These are phyloP conservation scores for Lutraria lutraria DNA, from an alignment of 2,888 invertebrate genomes.

Conservation along the genomic window DNA sequence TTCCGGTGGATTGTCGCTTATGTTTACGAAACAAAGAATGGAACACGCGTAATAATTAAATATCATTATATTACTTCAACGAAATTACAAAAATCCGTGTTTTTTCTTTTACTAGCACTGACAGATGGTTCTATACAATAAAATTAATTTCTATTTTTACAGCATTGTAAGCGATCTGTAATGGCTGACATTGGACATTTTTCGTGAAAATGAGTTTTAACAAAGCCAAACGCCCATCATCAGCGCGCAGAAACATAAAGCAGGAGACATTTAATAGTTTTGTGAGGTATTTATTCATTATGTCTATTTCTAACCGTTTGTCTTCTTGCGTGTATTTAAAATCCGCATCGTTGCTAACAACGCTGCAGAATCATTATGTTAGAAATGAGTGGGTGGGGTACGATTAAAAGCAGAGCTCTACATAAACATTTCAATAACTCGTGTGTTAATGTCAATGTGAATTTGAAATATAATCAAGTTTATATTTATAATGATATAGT, in stretches of 20 bases:
- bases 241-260: conserved; percentile 82
- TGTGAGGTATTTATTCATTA: conserved; percentile 77
- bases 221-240: conserved; percentile 80
- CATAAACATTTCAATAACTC: too few species aligned
- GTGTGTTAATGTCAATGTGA: too few species aligned
- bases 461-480: too few species aligned
- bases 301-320: neutral
- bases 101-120: too few species aligned
- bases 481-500: too few species aligned
- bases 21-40: too few species aligned
- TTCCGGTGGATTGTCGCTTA: too few species aligned
- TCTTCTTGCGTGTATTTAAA: neutral
- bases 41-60: too few species aligned
- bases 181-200: conserved; percentile 41
- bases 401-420: neutral
- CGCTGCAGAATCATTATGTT: conserved; percentile 25
- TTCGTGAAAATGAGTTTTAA: conserved; percentile 40
- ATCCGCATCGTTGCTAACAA: conserved; percentile 49
- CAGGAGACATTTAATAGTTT: conserved; percentile 82
- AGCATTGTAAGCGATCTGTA: conserved; percentile 27
- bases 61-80: too few species aligned
- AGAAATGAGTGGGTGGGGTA: conserved; percentile 62
- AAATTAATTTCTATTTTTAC: neutral
- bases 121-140: too few species aligned
- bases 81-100: too few species aligned